Percentiles rank a stretch among this genome's conserved stretches.
Evolutionary conservation across 2,888 invertebrate species (phyloP).

Genomic region (Epinotia brunnichana): DNA sequence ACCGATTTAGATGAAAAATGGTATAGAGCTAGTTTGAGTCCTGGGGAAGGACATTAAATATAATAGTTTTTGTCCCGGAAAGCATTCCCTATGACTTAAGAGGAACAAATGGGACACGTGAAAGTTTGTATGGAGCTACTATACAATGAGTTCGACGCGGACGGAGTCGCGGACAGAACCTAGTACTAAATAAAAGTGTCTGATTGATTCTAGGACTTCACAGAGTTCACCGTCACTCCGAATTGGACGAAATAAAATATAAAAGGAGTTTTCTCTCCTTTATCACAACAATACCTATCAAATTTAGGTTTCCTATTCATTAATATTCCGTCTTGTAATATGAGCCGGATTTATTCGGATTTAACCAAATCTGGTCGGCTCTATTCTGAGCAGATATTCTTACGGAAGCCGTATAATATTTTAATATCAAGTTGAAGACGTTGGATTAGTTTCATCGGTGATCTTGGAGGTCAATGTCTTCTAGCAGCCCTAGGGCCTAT

Average conservation of each 20-base stretch:
- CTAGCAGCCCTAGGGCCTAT: neutral
- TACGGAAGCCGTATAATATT: constrained; percentile 7
- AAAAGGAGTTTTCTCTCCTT: neutral
- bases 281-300: constrained; percentile 4
- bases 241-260: neutral
- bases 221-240: neutral
- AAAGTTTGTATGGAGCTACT: too few species aligned
- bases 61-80: too few species aligned
- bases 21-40: too few species aligned
- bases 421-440: neutral
- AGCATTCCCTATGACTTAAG: too few species aligned
- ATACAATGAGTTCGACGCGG: too few species aligned
- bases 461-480: neutral
- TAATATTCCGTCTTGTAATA: constrained; percentile 29
- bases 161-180: too few species aligned
- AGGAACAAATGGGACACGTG: too few species aligned
- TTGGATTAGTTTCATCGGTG: neutral
- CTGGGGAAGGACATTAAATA: too few species aligned
- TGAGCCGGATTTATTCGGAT: constrained; percentile 3
- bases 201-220: too few species aligned
- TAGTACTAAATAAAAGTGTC: too few species aligned
- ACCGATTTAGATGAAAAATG: too few species aligned
- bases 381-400: constrained; percentile 14
- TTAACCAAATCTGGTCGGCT: constrained; percentile 18
- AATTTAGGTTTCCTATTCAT: constrained; percentile 22